phyloP scores from a whole-genome alignment of 2,113 vertebrate genomes.

The Pipa parva region DNA sequence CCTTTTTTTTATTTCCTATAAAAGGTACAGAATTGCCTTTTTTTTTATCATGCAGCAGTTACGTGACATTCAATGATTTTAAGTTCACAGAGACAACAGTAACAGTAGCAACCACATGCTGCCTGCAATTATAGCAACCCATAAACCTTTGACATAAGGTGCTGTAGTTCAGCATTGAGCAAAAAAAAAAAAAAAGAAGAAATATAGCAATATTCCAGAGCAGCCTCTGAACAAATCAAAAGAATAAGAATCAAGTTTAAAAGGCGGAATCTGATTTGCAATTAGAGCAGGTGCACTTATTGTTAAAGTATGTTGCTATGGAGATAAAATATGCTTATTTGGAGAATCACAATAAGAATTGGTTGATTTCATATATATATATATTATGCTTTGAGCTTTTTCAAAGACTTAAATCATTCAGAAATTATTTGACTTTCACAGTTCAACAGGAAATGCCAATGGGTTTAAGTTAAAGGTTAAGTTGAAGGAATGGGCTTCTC shows the following conservation, averaged over 20 bases:
- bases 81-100: neutral
- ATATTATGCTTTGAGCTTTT: neutral
- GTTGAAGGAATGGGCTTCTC: conserved; percentile 42
- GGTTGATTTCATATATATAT: conserved; percentile 1
- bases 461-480: conserved; percentile 35
- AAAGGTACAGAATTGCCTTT: too few species aligned
- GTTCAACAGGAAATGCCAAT: conserved; percentile 34
- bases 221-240: conserved; percentile 2
- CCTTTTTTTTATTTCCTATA: too few species aligned
- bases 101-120: neutral
- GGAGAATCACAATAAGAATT: neutral
- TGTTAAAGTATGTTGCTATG: neutral
- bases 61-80: conserved; percentile 2
- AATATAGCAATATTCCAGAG: fast-evolving
- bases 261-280: neutral
- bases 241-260: conserved; percentile 26
- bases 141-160: neutral
- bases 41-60: too few species aligned
- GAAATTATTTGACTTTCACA: neutral
- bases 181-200: too few species aligned
- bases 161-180: neutral
- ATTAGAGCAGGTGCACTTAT: conserved; percentile 13
- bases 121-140: neutral
- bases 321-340: neutral
- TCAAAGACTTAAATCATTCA: neutral